Percentiles rank a stretch among this genome's conserved stretches.
Evolutionary conservation across 2,888 invertebrate genomes (phyloP).

Genomic region (Andrena bucephala): DNA sequence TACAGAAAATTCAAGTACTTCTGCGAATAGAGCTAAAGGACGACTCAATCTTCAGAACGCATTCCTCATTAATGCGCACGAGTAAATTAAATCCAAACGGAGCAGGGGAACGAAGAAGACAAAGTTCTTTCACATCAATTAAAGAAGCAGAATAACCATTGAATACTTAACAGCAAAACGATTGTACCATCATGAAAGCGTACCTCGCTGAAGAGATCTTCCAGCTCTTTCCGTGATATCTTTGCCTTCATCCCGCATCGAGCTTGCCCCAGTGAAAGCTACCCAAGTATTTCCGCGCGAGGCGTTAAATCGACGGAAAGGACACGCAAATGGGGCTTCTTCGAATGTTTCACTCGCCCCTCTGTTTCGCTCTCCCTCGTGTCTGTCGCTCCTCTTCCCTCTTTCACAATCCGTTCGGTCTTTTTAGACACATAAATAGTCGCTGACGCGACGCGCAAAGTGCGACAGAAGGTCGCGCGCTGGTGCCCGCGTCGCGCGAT

Average conservation of each 20-base stretch:
- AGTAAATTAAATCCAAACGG: no score
- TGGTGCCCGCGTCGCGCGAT: conserved; percentile 68
- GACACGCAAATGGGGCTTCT: conserved; percentile 19
- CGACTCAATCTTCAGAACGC: no score
- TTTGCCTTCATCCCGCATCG: conserved; percentile 81
- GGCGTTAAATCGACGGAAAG: conserved; percentile 19
- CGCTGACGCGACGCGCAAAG: conserved; percentile 74
- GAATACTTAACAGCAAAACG: not conserved
- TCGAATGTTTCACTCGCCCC: conserved; percentile 31
- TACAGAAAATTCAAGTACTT: no score
- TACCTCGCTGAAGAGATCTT: conserved; percentile 83
- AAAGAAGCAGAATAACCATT: no score
- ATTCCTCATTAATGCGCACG: no score
- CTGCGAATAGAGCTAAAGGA: no score
- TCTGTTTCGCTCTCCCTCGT: conserved; percentile 6
- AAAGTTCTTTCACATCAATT: no score
- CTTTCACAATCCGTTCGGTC: conserved; percentile 40
- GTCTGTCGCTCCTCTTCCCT: conserved; percentile 1
- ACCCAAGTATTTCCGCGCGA: conserved; percentile 21
- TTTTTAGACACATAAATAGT: conserved; percentile 76
- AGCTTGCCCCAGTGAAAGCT: conserved; percentile 46
- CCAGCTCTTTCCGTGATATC: conserved; percentile 80
- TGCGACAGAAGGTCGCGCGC: conserved; percentile 74
- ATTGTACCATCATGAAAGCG: conserved; percentile 13
- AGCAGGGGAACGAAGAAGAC: no score